Percentiles rank a stretch among this genome's conserved stretches.
Evolutionary conservation across 2,113 vertebrate genomes (phyloP).

Genomic region (Chaenocephalus aceratus): DNA sequence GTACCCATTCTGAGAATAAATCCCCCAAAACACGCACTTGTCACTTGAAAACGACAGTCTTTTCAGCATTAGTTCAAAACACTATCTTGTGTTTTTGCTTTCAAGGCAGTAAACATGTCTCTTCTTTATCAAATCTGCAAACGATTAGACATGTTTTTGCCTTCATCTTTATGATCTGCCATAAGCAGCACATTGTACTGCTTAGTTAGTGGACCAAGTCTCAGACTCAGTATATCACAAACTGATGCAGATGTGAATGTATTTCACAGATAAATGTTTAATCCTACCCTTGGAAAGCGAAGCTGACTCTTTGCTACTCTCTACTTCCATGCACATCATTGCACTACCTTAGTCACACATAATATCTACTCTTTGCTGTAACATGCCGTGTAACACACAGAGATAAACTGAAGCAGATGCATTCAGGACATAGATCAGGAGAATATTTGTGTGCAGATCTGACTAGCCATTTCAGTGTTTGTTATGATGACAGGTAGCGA

Average conservation of each 20-base stretch:
- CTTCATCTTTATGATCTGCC: constrained; percentile 22
- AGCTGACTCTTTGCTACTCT: not conserved
- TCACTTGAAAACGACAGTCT: constrained; percentile 5
- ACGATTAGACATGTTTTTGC: not conserved
- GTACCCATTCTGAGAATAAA: not conserved
- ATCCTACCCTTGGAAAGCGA: constrained; percentile 1
- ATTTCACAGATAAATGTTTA: not conserved
- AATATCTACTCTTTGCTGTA: not conserved
- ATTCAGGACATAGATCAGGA: not conserved
- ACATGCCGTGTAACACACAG: not conserved
- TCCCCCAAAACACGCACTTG: not conserved
- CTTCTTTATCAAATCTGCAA: constrained; percentile 21
- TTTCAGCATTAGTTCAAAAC: not conserved
- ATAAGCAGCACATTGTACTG: constrained; percentile 20
- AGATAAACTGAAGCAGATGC: not conserved
- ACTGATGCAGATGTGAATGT: constrained; percentile 16
- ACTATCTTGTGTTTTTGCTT: constrained; percentile 7
- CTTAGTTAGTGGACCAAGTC: not conserved
- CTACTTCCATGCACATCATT: not conserved
- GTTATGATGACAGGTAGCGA: too few relatives aligned
- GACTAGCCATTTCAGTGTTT: not conserved
- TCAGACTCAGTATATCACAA: constrained; percentile 18
- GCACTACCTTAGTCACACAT: not conserved
- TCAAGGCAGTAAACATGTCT: constrained; percentile 1
- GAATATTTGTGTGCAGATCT: not conserved